Evolutionary conservation across 2,113 vertebrate genomes (phyloP).

Genomic region (Microcebus griseorufus): DNA sequence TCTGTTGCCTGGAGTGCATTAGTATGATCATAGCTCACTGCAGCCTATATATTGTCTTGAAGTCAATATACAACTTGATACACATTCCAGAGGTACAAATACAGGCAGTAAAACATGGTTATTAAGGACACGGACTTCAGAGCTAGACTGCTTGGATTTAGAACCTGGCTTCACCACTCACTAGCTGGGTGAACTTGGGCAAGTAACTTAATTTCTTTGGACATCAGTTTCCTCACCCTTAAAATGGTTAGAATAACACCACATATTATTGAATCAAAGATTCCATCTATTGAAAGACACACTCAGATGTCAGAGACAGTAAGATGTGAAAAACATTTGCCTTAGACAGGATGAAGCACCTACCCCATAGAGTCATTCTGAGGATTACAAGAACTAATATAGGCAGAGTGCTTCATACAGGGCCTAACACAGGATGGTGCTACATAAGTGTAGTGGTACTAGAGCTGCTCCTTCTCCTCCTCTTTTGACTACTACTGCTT

Average conservation of each 20-base stretch:
- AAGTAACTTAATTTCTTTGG: constrained; percentile 22
- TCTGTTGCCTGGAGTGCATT: too few species aligned
- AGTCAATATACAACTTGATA: neutral
- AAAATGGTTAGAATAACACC: neutral
- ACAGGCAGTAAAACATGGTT: neutral
- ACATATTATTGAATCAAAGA: neutral
- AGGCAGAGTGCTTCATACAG: neutral
- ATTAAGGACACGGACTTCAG: neutral
- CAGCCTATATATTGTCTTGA: neutral
- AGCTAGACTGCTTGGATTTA: neutral
- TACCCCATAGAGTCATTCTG: neutral
- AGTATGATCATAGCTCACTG: too few species aligned
- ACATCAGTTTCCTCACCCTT: neutral
- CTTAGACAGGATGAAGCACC: neutral
- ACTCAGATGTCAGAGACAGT: neutral
- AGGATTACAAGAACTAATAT: neutral
- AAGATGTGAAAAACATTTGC: neutral
- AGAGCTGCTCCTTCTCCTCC: neutral
- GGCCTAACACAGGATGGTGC: neutral
- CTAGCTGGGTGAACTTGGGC: neutral
- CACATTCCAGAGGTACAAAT: neutral
- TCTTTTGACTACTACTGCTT: neutral
- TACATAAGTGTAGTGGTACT: neutral
- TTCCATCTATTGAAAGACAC: constrained; percentile 1
- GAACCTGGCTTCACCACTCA: neutral